Evolutionary conservation across 2,888 invertebrate species (phyloP).

Genomic region (Platycheirus rosarum): DNA sequence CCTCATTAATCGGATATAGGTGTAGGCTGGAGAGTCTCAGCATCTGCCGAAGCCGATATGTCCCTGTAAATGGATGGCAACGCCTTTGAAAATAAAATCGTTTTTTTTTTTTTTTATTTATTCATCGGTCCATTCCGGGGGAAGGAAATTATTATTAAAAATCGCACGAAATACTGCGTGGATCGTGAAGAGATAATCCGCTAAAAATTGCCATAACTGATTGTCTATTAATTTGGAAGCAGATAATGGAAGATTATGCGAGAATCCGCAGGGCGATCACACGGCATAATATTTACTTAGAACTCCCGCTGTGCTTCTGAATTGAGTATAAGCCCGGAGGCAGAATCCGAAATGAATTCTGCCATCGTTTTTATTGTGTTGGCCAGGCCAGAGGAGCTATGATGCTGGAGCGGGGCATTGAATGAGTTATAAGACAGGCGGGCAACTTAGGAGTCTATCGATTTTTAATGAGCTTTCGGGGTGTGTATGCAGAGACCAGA

Average conservation of each 20-base stretch:
- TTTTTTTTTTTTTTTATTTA: conserved; percentile 17
- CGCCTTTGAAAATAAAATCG: conserved; percentile 51
- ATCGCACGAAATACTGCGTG: conserved; percentile 53
- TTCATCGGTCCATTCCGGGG: not conserved
- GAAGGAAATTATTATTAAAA: conserved; percentile 30
- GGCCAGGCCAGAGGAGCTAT: conserved; percentile 74
- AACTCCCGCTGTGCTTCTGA: conserved; percentile 89
- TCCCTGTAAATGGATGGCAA: conserved; percentile 58
- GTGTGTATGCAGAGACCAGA: conserved; percentile 37
- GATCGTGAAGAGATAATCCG: conserved; percentile 60
- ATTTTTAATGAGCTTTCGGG: conserved; percentile 75
- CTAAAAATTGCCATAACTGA: conserved; percentile 77
- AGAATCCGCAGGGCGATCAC: conserved; percentile 78
- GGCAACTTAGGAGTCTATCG: conserved; percentile 76
- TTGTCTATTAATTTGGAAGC: conserved; percentile 74
- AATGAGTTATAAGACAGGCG: conserved; percentile 73
- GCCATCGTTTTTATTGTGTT: conserved; percentile 81
- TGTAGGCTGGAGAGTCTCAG: conserved; percentile 60
- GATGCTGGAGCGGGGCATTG: conserved; percentile 49
- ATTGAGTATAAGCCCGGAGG: conserved; percentile 89
- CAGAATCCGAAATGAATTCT: conserved; percentile 85
- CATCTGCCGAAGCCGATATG: conserved; percentile 67
- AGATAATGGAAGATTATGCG: conserved; percentile 74
- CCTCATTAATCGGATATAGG: conserved; percentile 65
- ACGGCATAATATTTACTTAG: conserved; percentile 82